These are phyloP conservation scores for Dipodomys stephensi DNA, from an alignment of 2,113 vertebrate genomes.

Conservation along the genomic window DNA sequence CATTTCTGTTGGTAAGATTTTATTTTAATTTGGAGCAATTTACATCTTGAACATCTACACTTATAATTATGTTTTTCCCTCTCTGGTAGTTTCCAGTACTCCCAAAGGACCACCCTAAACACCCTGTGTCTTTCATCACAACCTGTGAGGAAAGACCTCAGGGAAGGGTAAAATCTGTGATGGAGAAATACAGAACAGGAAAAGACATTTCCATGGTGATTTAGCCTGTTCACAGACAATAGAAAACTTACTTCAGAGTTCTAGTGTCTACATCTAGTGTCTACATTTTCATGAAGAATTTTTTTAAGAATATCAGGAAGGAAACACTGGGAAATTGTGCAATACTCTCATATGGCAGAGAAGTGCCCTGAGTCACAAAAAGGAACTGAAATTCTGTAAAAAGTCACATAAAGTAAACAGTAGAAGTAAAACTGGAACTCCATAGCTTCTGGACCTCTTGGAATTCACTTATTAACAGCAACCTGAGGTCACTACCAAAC, in stretches of 20 bases:
- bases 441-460: background rate
- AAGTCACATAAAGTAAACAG: background rate
- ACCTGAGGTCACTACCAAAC: background rate
- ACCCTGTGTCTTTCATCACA: no score
- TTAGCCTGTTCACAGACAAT: background rate
- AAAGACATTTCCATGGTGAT: background rate
- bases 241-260: background rate
- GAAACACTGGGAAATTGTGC: background rate
- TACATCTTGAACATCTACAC: background rate
- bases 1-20: background rate
- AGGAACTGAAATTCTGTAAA: background rate
- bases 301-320: background rate
- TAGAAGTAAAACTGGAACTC: background rate
- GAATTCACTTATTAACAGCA: background rate
- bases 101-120: no score
- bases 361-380: background rate
- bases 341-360: background rate
- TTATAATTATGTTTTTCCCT: background rate
- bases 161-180: background rate
- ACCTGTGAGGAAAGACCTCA: background rate
- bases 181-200: background rate
- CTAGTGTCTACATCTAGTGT: background rate
- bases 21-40: constrained; percentile 6
- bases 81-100: background rate
- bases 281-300: background rate